phyloP scores from a whole-genome alignment of 30 jellyfish, hydroid and myxozoan genomes.

The Aurelia aurita region DNA sequence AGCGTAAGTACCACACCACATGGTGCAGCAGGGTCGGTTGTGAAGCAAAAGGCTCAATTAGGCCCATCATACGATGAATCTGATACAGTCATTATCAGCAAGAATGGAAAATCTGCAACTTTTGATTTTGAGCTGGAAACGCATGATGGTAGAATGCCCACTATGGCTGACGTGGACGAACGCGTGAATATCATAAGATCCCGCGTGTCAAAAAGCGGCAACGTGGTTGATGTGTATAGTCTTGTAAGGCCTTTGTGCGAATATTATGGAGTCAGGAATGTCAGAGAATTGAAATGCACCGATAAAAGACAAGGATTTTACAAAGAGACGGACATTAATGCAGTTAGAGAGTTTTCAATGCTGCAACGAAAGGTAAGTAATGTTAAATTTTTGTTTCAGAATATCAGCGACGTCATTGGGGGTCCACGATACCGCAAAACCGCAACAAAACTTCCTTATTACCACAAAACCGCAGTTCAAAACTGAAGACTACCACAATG shows the following conservation, averaged over 20 bases:
- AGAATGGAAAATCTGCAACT: background rate
- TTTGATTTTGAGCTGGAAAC: constrained; percentile 10
- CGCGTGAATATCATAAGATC: constrained; percentile 34
- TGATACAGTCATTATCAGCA: constrained; percentile 6
- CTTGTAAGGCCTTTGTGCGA: constrained; percentile 29
- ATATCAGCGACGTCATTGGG: too few species aligned
- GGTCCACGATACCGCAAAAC: too few species aligned
- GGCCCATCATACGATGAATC: too few species aligned
- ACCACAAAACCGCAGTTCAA: too few species aligned
- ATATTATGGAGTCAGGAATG: constrained; percentile 25
- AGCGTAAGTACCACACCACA: too few species aligned
- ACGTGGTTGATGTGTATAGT: constrained; percentile 13
- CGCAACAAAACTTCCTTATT: too few species aligned
- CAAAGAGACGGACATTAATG: constrained; percentile 77
- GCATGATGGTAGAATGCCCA: background rate
- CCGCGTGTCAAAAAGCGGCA: constrained; percentile 17
- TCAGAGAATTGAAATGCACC: constrained; percentile 15
- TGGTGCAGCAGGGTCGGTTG: too few species aligned
- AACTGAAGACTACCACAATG: background rate
- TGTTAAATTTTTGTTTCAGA: too few species aligned
- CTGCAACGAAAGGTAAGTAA: constrained; percentile 66
- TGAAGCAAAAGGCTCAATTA: too few species aligned
- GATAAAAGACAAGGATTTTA: background rate
- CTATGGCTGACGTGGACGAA: constrained; percentile 26
- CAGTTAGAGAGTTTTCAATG: constrained; percentile 62